These are phyloP conservation scores for Acronicta alni DNA, from an alignment of 2,888 invertebrate species.

Conservation along the genomic window DNA sequence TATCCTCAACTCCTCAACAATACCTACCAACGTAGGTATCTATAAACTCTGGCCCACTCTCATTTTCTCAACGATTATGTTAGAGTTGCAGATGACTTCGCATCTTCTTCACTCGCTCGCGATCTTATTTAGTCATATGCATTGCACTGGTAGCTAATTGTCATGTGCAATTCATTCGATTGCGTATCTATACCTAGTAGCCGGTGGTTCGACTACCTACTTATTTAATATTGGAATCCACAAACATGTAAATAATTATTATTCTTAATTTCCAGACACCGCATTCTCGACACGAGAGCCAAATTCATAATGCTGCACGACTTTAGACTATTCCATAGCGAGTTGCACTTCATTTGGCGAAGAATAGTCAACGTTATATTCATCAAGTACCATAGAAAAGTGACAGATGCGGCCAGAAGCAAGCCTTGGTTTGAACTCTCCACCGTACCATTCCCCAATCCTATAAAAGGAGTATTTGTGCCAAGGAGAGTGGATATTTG, in stretches of 20 bases:
- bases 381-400: slow-evolving; percentile 87
- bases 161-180: no score
- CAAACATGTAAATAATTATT: background rate
- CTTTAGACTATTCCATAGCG: slow-evolving; percentile 90
- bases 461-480: slow-evolving; percentile 85
- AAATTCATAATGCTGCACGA: slow-evolving; percentile 93
- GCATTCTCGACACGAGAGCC: slow-evolving; percentile 92
- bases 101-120: no score
- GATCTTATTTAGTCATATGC: no score
- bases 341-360: slow-evolving; percentile 93
- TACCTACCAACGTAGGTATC: no score
- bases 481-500: slow-evolving; percentile 91
- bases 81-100: no score
- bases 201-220: no score
- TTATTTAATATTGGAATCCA: no score
- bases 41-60: no score
- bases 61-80: no score
- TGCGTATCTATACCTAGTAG: no score
- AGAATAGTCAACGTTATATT: slow-evolving; percentile 93
- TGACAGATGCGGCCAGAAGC: slow-evolving; percentile 63
- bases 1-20: no score
- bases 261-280: slow-evolving; percentile 83
- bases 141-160: no score
- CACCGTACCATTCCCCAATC: slow-evolving; percentile 93
- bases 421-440: slow-evolving; percentile 92